These are phyloP conservation scores for Zygothrica quintamaculata DNA, from an alignment of 2,888 invertebrate species.

Conservation along the genomic window DNA sequence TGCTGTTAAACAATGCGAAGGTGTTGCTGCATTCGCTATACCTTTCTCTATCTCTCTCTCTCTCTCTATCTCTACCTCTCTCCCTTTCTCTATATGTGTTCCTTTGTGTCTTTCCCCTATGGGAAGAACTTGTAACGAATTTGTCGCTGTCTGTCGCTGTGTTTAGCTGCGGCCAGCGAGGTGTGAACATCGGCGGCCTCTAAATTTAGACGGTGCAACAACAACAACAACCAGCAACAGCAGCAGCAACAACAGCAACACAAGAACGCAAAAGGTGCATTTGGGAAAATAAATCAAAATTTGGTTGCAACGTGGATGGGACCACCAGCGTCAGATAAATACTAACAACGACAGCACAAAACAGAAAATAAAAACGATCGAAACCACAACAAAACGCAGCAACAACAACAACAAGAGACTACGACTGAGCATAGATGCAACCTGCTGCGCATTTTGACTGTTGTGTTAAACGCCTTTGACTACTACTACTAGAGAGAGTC, in stretches of 20 bases:
- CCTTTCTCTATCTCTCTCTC: background rate
- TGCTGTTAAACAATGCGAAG: slow-evolving; percentile 72
- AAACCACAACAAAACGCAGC: slow-evolving; percentile 36
- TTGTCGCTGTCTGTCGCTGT: slow-evolving; percentile 69
- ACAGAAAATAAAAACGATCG: slow-evolving; percentile 16
- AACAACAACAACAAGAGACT: slow-evolving; percentile 21
- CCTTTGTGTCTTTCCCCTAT: no score
- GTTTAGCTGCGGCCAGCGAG: slow-evolving; percentile 61
- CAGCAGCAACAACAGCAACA: no score
- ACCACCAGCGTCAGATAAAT: slow-evolving; percentile 73
- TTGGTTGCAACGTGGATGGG: slow-evolving; percentile 54
- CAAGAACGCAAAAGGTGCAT: slow-evolving; percentile 57
- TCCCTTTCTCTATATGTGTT: no score
- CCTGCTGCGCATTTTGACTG: slow-evolving; percentile 67
- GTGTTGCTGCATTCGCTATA: slow-evolving; percentile 48
- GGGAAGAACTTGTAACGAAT: slow-evolving; percentile 64
- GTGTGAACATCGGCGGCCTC: slow-evolving; percentile 68
- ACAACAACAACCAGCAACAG: background rate
- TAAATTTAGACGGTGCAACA: slow-evolving; percentile 60
- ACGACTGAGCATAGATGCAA: slow-evolving; percentile 37
- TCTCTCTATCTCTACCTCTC: background rate
- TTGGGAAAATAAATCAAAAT: slow-evolving; percentile 72
- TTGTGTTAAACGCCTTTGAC: slow-evolving; percentile 58
- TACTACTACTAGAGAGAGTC: slow-evolving; percentile 13
- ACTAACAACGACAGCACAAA: slow-evolving; percentile 37